A percentile compares a stretch with the other conserved stretches of the same genome.
phyloP scores from a whole-genome alignment of 2,113 vertebrate genomes.

The Scatophagus argus region DNA sequence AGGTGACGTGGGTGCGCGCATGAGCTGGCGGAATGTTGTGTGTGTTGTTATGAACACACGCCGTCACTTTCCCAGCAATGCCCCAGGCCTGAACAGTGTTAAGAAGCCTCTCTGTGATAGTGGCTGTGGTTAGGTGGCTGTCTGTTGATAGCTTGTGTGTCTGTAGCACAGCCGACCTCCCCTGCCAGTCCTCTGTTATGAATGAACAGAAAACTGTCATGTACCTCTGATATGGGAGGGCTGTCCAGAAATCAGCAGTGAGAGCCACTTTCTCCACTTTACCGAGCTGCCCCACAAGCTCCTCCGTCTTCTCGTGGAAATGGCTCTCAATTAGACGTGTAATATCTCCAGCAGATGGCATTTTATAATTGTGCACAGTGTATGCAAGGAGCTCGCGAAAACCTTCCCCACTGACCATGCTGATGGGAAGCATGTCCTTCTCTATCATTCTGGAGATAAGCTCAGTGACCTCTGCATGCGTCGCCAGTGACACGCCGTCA shows the following conservation, averaged over 20 bases:
- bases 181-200: conserved; percentile 72
- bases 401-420: conserved; percentile 54
- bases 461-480: conserved; percentile 64
- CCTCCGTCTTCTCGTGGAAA: conserved; percentile 63
- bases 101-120: conserved; percentile 46
- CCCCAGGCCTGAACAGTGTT: conserved; percentile 58
- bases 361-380: conserved; percentile 63
- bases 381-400: conserved; percentile 63
- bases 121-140: neutral
- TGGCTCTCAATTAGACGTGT: conserved; percentile 57
- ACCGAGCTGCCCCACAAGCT: conserved; percentile 54
- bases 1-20: conserved; percentile 11
- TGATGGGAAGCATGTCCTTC: conserved; percentile 73
- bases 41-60: conserved; percentile 64
- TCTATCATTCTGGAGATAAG: conserved; percentile 73
- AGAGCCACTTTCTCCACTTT: conserved; percentile 68
- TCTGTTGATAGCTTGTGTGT: conserved; percentile 56
- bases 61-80: conserved; percentile 55
- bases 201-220: conserved; percentile 69
- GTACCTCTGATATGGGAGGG: conserved; percentile 62
- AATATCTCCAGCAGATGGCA: conserved; percentile 53
- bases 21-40: neutral
- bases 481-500: conserved; percentile 33
- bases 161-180: conserved; percentile 67
- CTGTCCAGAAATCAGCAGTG: conserved; percentile 69